Base-by-base conservation (phyloP, 2,888 invertebrate genomes). In the Lomographa bimaculata region DNA sequence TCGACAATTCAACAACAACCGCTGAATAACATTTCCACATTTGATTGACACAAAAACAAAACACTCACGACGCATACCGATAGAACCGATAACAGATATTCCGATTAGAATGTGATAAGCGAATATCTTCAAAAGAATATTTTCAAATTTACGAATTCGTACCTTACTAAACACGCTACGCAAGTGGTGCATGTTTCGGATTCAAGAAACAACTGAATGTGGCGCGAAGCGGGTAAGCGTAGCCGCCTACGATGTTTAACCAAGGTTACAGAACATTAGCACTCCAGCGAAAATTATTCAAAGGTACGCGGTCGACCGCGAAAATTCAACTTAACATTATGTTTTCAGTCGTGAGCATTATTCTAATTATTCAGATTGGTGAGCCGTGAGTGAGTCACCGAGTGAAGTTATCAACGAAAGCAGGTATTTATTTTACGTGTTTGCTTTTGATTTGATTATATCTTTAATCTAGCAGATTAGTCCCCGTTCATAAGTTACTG, bases 111-210 rank as follows among this genome's bases (percentile, higher is more conserved):
- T 14, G n/a, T 30, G 49, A 44, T 44, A 56, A 46, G 28, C 9
- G 7, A 6, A 11, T 7, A n/a, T n/a, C n/a, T n/a, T n/a, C 16
- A 8, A 18, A 8, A 2, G 11, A 47, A 55, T 47, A 14, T 14
- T 3, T 14, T 3, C 14, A 14, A 46, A 35, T 50, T 32, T 27
- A 48, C 50, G 55, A 30, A 40, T 39, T 23, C 49, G 36, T 60
- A 86, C 87, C 87, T 87, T 87, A 10, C 70, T 64, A 57, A 87
- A 87, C 54, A 87, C 86, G 55, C 59, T 78, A 46, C 87, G 86
- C 60, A 87, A 73, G 79, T 85, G 87, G 73, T 87, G 85, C 87
- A 87, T 87, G 75, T 54, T 68, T 69, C 68, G 65, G 53, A 62
- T 56, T 57, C 76, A 65, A 83, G 82, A 78, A 71, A 46, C 40